These are phyloP conservation scores for Bombus confusus DNA, from an alignment of 1,140 invertebrate species.

Conservation along the genomic window DNA sequence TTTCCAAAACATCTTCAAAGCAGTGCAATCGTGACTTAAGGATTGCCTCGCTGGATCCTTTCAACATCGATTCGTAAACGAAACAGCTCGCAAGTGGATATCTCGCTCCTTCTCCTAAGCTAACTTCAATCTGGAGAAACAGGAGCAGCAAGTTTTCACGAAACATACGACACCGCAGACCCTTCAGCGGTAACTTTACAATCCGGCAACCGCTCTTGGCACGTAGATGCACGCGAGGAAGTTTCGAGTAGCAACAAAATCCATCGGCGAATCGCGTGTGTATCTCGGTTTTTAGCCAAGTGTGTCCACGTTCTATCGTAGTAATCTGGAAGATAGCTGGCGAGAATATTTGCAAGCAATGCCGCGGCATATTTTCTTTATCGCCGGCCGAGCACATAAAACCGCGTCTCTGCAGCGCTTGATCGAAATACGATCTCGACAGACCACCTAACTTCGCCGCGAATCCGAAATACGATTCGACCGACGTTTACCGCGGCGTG, in stretches of 20 bases:
- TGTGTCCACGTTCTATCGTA: background rate
- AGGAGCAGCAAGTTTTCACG: background rate
- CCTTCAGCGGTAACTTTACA: conserved; percentile 50
- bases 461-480: conserved; percentile 34
- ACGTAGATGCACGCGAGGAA: conserved; percentile 1
- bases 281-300: background rate
- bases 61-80: background rate
- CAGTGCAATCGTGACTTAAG: background rate
- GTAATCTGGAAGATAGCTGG: conserved; percentile 28
- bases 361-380: conserved; percentile 47
- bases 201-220: conserved; percentile 30
- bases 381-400: conserved; percentile 46
- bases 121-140: conserved; percentile 1
- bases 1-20: background rate
- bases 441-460: background rate
- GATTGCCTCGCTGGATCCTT: background rate
- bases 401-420: conserved; percentile 13
- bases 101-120: no score
- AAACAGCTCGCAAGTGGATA: background rate
- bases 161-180: conserved; percentile 7
- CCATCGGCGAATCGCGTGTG: conserved; percentile 9
- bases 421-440: conserved; percentile 51
- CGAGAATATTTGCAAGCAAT: conserved; percentile 54
- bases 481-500: conserved; percentile 12
- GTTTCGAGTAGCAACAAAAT: background rate